Percentiles rank a stretch among this genome's conserved stretches.
Conservation (phyloP, 2,888 invertebrate species). For the Papilio demoleus region DNA sequence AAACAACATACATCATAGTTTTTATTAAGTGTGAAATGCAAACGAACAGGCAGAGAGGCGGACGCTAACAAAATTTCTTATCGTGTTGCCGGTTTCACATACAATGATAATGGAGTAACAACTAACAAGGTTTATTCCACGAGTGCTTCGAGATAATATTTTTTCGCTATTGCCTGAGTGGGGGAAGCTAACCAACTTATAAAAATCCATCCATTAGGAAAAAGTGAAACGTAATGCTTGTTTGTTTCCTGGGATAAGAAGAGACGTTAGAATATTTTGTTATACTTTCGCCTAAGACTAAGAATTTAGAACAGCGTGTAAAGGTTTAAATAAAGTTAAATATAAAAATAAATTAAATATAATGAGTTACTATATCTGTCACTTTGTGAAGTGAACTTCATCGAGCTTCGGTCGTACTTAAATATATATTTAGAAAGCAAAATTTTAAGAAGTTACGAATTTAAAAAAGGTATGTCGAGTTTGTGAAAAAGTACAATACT, state of each 20-base stretch:
- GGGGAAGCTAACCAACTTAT: slow-evolving; percentile 48
- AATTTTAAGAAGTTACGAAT: too few species aligned
- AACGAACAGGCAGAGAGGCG: slow-evolving; percentile 12
- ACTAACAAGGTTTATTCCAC: slow-evolving; percentile 36
- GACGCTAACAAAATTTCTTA: slow-evolving; percentile 34
- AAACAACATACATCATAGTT: not conserved
- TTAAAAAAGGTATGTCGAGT: not conserved
- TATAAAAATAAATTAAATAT: too few species aligned
- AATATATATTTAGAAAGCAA: too few species aligned
- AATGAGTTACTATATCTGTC: too few species aligned
- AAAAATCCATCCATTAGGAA: slow-evolving; percentile 63
- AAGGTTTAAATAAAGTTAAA: too few species aligned
- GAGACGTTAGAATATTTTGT: slow-evolving; percentile 3
- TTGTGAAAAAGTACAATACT: not conserved
- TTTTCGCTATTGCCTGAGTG: slow-evolving; percentile 42
- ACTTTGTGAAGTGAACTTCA: too few species aligned
- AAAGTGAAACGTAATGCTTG: slow-evolving; percentile 59
- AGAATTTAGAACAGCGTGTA: not conserved
- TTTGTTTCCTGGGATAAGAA: slow-evolving; percentile 51
- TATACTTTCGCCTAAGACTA: not conserved
- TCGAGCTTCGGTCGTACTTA: too few species aligned
- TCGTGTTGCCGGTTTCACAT: slow-evolving; percentile 16
- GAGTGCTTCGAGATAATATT: slow-evolving; percentile 43
- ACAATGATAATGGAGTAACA: slow-evolving; percentile 31
- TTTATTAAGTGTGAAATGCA: slow-evolving; percentile 24